Percentiles rank a stretch among this genome's conserved stretches.
These are phyloP conservation scores for Caenorhabditis virilis DNA, from an alignment of 2,888 invertebrate species.

Conservation along the genomic window DNA sequence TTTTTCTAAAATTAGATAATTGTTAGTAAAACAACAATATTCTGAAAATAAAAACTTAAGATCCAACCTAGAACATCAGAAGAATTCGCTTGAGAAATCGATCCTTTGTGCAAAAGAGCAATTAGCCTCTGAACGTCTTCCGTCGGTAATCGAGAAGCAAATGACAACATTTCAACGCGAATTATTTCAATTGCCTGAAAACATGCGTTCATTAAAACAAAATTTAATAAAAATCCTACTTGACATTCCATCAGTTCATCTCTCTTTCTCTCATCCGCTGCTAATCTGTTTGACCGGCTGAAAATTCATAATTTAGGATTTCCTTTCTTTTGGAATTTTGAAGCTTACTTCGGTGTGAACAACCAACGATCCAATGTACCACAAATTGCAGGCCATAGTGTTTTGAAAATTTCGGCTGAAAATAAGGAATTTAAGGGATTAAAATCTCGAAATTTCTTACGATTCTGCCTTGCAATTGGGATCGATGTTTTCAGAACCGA, in stretches of 20 bases:
- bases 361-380: conserved; percentile 87
- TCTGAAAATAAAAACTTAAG: too few species aligned
- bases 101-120: conserved; percentile 82
- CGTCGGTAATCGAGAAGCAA: conserved; percentile 79
- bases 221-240: background rate
- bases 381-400: conserved; percentile 83
- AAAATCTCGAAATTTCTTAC: conserved; percentile 68
- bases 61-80: conserved; percentile 63
- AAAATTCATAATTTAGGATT: conserved; percentile 21
- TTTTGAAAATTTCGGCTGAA: conserved; percentile 51
- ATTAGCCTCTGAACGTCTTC: conserved; percentile 84
- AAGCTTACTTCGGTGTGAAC: conserved; percentile 80
- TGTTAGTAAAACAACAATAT: too few species aligned
- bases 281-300: conserved; percentile 53
- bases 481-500: conserved; percentile 83
- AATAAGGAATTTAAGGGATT: conserved; percentile 4
- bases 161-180: conserved; percentile 79
- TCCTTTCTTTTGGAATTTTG: background rate
- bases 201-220: too few species aligned
- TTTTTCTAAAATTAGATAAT: too few species aligned
- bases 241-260: conserved; percentile 68
- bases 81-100: conserved; percentile 73
- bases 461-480: conserved; percentile 81
- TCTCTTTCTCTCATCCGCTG: conserved; percentile 64
- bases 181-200: conserved; percentile 78